Evolutionary conservation across 1,140 invertebrate species (phyloP).

Genomic region (Monochamus saltuarius): DNA sequence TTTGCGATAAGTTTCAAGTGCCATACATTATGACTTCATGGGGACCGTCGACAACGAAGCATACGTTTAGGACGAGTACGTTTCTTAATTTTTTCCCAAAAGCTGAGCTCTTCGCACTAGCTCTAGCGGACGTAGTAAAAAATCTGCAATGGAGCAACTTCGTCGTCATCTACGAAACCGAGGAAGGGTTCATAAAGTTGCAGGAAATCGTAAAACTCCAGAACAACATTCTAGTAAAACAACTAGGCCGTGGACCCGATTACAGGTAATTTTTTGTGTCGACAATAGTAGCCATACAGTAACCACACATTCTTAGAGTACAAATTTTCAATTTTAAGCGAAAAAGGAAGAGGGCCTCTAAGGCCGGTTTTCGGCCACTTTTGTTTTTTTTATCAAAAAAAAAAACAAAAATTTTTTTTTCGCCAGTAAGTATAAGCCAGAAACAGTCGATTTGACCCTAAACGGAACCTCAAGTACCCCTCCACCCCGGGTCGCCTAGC

Average conservation of each 20-base stretch:
- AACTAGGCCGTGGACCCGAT: constrained; percentile 62
- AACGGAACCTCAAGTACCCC: too few relatives aligned
- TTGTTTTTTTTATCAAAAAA: too few relatives aligned
- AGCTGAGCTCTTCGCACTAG: constrained; percentile 58
- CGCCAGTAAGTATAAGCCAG: too few relatives aligned
- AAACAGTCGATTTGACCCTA: too few relatives aligned
- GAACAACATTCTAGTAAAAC: constrained; percentile 60
- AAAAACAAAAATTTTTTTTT: too few relatives aligned
- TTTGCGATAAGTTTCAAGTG: constrained; percentile 1
- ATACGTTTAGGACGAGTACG: not conserved
- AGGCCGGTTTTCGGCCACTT: too few relatives aligned
- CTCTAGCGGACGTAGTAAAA: constrained; percentile 70
- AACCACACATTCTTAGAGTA: too few relatives aligned
- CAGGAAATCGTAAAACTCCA: constrained; percentile 79
- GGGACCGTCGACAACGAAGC: not conserved
- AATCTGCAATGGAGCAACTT: constrained; percentile 78
- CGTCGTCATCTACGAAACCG: constrained; percentile 80
- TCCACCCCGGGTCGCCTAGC: too few relatives aligned
- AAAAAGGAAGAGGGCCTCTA: too few relatives aligned
- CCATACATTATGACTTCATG: constrained; percentile 11
- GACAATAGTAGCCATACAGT: too few relatives aligned
- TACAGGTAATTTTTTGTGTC: constrained; percentile 59
- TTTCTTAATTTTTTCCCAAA: constrained; percentile 74
- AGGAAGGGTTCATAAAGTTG: constrained; percentile 74
- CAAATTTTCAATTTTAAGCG: too few relatives aligned